A percentile compares a stretch with the other conserved stretches of the same genome.
These are phyloP conservation scores for Gobiocypris rarus DNA, from an alignment of 2,113 vertebrate genomes.

Conservation along the genomic window DNA sequence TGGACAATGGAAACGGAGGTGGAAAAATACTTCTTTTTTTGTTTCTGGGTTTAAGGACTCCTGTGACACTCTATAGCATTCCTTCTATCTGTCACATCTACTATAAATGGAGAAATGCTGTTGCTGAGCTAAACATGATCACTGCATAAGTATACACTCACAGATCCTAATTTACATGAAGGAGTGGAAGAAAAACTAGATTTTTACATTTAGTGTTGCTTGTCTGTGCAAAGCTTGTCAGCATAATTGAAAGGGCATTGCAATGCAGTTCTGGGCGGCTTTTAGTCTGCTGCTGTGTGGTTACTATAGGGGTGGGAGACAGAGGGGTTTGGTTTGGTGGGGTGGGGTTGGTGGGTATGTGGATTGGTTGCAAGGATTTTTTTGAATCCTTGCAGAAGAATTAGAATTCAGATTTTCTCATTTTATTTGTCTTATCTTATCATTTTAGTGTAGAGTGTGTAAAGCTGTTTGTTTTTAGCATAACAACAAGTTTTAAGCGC, in stretches of 20 bases:
- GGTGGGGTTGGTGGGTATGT: no score
- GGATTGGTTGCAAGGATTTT: no score
- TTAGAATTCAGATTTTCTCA: no score
- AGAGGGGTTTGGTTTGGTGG: no score
- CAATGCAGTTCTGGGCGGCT: no score
- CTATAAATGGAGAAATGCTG: constrained; percentile 4
- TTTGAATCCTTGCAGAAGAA: no score
- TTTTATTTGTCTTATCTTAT: no score
- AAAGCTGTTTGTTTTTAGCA: no score
- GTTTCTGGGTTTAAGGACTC: neutral
- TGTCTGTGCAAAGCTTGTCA: neutral
- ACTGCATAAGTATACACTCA: neutral
- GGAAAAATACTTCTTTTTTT: neutral
- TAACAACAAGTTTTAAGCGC: no score
- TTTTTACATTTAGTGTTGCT: constrained; percentile 2
- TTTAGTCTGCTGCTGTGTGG: neutral
- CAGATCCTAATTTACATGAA: neutral
- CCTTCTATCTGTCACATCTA: neutral
- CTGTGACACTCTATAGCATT: neutral
- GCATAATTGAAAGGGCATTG: constrained; percentile 11
- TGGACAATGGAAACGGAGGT: neutral
- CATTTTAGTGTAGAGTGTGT: no score
- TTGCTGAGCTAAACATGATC: neutral
- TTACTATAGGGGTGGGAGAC: no score
- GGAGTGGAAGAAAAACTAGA: neutral